Evolutionary conservation across 2,797 vertebrate species (phyloP), one percentile per base, ranked within the genome.

Genomic region (Taenioides sp.): DNA sequence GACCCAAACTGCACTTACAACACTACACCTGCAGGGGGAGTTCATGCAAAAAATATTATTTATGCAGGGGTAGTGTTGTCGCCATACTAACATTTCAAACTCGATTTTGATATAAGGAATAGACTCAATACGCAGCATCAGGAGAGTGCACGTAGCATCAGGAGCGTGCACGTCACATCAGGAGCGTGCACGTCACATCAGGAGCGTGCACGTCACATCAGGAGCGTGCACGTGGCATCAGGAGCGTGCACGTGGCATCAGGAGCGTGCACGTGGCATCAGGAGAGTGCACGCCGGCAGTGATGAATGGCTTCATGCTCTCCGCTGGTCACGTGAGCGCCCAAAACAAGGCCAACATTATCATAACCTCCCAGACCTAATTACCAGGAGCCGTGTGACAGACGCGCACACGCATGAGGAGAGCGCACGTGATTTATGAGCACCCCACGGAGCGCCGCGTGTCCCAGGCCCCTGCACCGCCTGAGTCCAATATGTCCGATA

Each of bases 361-460:
- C 89, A 91, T 91, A 89, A 89, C 87, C 87, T 88, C 83, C 85
- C 88, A 90, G 86, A 89, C 86, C 88, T 88, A 90, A 91, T 92
- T 90, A 91, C 80, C 73, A 80, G 77, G 69, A 64, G 80, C 75
- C 69, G 84, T 86, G 82, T 84, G 78, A 90, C 86, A 80, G 79
- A 72, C 71, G 37, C 58, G 52, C 67, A 47, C 22, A 23, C 54
- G 22, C 54, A 4, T 10, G 22, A 23, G 54, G 54, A 57, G 67
- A 74, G 65, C 62, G 63, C 58, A 60, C 66, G 47, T 69, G 61
- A 89, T 91, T 90, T 84, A 92, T 90, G 85, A 87, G 84, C 83
- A 77, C 65, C 78, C 75, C 70, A 58, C 71, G 69, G 73, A 81
- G 86, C 84, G 82, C 67, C 87, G 83, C 85, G 83, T 83, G 84